Conservation (phyloP, 2,888 invertebrate species). For the Cerastis rubricosa region DNA sequence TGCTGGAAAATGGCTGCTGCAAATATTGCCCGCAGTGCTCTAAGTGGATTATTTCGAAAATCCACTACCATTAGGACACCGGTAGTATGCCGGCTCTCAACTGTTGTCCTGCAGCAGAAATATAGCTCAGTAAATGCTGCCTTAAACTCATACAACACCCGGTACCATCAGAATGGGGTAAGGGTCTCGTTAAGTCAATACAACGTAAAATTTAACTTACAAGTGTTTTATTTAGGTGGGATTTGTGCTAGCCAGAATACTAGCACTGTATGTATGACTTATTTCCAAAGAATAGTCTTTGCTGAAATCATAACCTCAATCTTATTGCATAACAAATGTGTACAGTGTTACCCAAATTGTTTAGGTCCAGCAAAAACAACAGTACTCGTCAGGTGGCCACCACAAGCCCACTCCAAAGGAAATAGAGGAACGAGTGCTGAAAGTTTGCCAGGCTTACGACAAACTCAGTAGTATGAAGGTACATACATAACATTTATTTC, state of each 20-base stretch:
- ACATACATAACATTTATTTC: slow-evolving; percentile 83
- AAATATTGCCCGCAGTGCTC: slow-evolving; percentile 86
- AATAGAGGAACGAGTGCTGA: slow-evolving; percentile 95
- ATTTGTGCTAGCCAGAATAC: background rate
- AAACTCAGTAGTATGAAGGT: slow-evolving; percentile 97
- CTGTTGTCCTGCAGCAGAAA: slow-evolving; percentile 85
- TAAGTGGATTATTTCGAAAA: slow-evolving; percentile 87
- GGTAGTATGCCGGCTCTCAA: slow-evolving; percentile 86
- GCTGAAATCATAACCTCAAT: slow-evolving; percentile 83
- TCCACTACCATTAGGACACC: slow-evolving; percentile 82
- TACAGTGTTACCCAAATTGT: slow-evolving; percentile 83
- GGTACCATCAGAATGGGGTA: slow-evolving; percentile 82
- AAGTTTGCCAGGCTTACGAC: slow-evolving; percentile 97
- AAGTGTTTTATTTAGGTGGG: slow-evolving; percentile 11
- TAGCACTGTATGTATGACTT: background rate
- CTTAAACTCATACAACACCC: slow-evolving; percentile 73
- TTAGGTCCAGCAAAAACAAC: slow-evolving; percentile 84
- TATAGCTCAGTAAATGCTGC: slow-evolving; percentile 78
- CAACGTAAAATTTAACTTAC: slow-evolving; percentile 63
- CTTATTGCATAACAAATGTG: slow-evolving; percentile 89
- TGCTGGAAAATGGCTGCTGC: slow-evolving; percentile 86
- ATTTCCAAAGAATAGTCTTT: slow-evolving; percentile 4
- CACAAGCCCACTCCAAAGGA: slow-evolving; percentile 91
- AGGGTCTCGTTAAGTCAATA: slow-evolving; percentile 76
- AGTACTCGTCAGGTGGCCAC: slow-evolving; percentile 81